Base-by-base conservation (phyloP, 2,888 invertebrate genomes). In the Ligdia adustata region DNA sequence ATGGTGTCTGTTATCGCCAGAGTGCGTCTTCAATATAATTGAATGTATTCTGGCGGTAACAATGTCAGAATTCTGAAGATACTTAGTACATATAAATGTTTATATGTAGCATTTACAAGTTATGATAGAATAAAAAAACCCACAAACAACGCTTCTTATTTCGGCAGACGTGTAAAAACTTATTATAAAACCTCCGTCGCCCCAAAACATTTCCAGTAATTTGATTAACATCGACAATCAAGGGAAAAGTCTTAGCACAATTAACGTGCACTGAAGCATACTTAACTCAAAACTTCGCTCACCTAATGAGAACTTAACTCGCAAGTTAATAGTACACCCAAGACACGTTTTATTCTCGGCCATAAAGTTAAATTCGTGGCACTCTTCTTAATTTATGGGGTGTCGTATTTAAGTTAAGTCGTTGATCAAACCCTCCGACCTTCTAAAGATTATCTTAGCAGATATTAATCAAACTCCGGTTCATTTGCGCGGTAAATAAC, bases 321-420 rank as follows among this genome's bases (percentile, higher is more conserved):
- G 64, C 58, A 74, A 80, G 76, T 69, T 75, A 69, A 69, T 71
- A 66, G 67, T 62, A 66, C 57, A 64, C 64, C 72, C 72, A 66
- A 64, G 66, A 75, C 75, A 75, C 75, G 75, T 75, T 81, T 81
- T 76, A 75, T 82, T 81, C 73, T 69, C 67, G 65, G 61, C 58
- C 63, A 56, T 69, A 69, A 75, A 77, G 69, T 75, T 69, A 65
- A 77, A 76, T 72, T 77, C 69, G 68, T 67, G 68, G 72, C 66
- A 60, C 67, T 66, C 61, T 58, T 46, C 54, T 55, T 64, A 77
- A 82, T 80, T 82, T 80, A 82, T 74, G 73, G 74, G 75, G 75
- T 79, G 73, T 71, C 79, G 69, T 73, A 67, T 52, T 61, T 70
- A 80, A 83, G 75, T 82, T 79, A 61, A 62, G 71, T 69, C 76